Base-by-base conservation (phyloP, 2,888 invertebrate genomes). In the Pristionchus entomophagus region DNA sequence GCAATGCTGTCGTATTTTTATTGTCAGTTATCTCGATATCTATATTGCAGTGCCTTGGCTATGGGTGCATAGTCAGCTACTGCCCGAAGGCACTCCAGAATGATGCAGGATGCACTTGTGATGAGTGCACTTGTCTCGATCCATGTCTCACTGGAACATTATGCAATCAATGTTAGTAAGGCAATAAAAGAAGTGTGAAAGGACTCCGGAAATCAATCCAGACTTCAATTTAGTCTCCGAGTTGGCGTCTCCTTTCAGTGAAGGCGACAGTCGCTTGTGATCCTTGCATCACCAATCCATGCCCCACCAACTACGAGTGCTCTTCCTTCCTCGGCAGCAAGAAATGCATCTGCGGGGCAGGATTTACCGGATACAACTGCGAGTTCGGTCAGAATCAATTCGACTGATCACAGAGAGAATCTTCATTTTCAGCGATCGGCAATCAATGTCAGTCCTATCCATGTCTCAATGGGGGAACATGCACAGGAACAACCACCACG, bases 401-500 rank as follows among this genome's bases (percentile, higher is more conserved):
- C 2, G 14, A 19, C 29, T 17, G 17, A 32, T 17, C 22, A 14
- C 19, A 17, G 32, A 29, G 8, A 32, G n/a, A n/a, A n/a, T n/a
- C n/a, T 12, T 17, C 26, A 12, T 32, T 0, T 65, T 65, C 65
- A 65, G 65, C 12, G 10, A 32, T 65, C 8, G 38, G 41, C 6
- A 45, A 45, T 41, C 73, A 38, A 10, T 77, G 41, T 41, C 29
- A 26, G 29, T 45, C 41, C n/a, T 77, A 77, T 41, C 73, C 73
- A 0, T 77, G 73, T 45, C n/a, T 77, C 22, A 77, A 77, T 45
- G 73, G 73, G 12, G 73, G 73, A 77, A 77, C 73, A 17, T 77
- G 73, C 22, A 41, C 19, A n/a, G 73, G 73, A 38, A 32, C 26
- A 8, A 41, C 45, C 19, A 19, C 35, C 32, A 32, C 65, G 17